Conservation (phyloP, 2,888 invertebrate genomes). For the Cryptocephalus moraei region DNA sequence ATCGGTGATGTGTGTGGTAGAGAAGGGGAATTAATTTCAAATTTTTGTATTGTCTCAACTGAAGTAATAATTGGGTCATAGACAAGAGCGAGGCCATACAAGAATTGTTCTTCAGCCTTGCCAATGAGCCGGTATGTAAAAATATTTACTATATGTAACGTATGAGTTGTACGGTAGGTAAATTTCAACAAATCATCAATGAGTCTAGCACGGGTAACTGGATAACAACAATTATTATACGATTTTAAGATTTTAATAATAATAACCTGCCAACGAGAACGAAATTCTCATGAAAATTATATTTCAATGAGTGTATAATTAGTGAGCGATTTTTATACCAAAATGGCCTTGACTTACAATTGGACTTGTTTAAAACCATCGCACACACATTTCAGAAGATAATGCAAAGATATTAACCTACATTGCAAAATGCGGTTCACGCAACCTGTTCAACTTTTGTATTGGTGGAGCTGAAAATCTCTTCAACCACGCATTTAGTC, state of each 20-base stretch:
- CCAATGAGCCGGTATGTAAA: too few relatives aligned
- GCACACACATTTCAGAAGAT: conserved; percentile 13
- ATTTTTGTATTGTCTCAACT: too few relatives aligned
- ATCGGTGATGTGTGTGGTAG: too few relatives aligned
- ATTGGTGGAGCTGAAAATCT: neutral
- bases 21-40: too few relatives aligned
- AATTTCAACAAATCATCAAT: too few relatives aligned
- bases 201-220: too few relatives aligned
- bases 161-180: too few relatives aligned
- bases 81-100: too few relatives aligned
- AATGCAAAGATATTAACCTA: conserved; percentile 22
- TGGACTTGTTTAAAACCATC: conserved; percentile 12
- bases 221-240: neutral
- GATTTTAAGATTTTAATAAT: conserved; percentile 9
- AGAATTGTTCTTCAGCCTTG: too few relatives aligned
- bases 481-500: neutral
- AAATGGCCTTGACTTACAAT: conserved; percentile 16
- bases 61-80: too few relatives aligned
- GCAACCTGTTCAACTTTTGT: conserved; percentile 13
- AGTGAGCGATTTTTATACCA: conserved; percentile 14
- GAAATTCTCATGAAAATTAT: conserved; percentile 21
- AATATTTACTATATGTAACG: too few relatives aligned
- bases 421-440: conserved; percentile 15
- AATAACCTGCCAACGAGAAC: conserved; percentile 23
- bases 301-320: conserved; percentile 16